These are phyloP conservation scores for Camptogramma bilineatum DNA, from an alignment of 2,888 invertebrate species.

Conservation along the genomic window DNA sequence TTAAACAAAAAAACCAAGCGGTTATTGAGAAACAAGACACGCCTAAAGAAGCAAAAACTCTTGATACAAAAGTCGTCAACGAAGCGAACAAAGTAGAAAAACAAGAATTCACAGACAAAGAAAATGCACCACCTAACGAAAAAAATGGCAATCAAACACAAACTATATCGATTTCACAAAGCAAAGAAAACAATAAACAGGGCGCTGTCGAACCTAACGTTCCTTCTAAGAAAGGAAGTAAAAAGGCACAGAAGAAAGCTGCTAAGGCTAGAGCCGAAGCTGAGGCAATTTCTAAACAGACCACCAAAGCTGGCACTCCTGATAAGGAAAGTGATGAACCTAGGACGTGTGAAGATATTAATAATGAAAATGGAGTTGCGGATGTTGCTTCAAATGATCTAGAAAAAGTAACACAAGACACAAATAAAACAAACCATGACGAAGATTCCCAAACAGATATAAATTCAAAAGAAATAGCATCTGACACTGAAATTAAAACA, in stretches of 20 bases:
- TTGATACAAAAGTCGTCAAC: not conserved
- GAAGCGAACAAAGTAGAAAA: constrained; percentile 1
- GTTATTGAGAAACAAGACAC: not conserved
- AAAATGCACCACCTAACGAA: not conserved
- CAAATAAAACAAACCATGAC: not conserved
- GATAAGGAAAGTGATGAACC: not conserved
- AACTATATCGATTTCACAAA: not conserved
- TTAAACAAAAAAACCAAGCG: not conserved
- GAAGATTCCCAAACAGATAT: not conserved
- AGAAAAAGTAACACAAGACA: not conserved
- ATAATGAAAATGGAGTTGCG: not conserved
- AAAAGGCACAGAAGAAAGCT: constrained; percentile 24
- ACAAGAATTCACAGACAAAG: not conserved
- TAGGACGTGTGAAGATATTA: not conserved
- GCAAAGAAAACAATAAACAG: constrained; percentile 3
- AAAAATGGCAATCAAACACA: not conserved
- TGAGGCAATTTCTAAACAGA: not conserved
- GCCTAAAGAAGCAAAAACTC: constrained; percentile 1
- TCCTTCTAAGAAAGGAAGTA: constrained; percentile 9
- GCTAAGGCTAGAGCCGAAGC: constrained; percentile 11
- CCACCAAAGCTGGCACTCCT: not conserved
- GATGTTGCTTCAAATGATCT: not conserved
- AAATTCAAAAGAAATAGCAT: not conserved
- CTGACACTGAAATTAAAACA: constrained; percentile 7
- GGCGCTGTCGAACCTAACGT: not conserved